Base-by-base conservation (phyloP, 2,797 vertebrate species). In the Thaleichthys pacificus region DNA sequence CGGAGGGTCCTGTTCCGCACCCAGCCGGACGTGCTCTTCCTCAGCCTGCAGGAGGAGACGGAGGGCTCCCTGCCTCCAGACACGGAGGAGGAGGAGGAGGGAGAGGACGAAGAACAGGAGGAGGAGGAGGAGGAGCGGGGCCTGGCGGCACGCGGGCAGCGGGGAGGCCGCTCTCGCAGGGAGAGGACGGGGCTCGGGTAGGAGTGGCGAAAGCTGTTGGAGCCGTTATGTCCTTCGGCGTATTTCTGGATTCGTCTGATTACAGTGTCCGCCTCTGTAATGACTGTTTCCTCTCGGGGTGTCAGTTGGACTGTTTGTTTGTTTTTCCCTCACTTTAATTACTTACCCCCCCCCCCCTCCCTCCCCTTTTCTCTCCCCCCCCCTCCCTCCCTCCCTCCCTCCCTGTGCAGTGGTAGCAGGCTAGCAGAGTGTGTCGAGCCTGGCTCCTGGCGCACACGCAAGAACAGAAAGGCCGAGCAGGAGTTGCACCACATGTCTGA, bases 401-500 rank as follows among this genome's bases (percentile, higher is more conserved):
- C 22, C 6, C 68, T 77, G 21, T 28, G 32, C 56, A 70, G 62
- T 19, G 15, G 38, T 14, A 88, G 79, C 64, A 73, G 70, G 54
- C 17, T 32, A 17, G 60, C 56, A 0, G 72, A 77, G 19, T 54
- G 63, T 35, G 82, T 89, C 1, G 90, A 91, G 61, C 83, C 89
- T 24, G 74, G 92, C 80, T 88, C 83, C 15, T 77, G 69, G 19
- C 90, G 88, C 81, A 90, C 87, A 77, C 78, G 86, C 67, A 91
- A 87, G 77, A 92, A 94, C 80, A 91, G 82, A 57, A 61, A 91
- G 19, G 87, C 95, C 0, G 91, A 95, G 72, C 84, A 93, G 77
- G 95, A 96, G 80, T 88, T 98, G 68, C 92, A 92, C 1, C 76
- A 92, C 67, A 91, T 95, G 75, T 97, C 96, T 0, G 92, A 95